phyloP scores from a whole-genome alignment of 2,888 invertebrate genomes.

The Fragum whitleyi region DNA sequence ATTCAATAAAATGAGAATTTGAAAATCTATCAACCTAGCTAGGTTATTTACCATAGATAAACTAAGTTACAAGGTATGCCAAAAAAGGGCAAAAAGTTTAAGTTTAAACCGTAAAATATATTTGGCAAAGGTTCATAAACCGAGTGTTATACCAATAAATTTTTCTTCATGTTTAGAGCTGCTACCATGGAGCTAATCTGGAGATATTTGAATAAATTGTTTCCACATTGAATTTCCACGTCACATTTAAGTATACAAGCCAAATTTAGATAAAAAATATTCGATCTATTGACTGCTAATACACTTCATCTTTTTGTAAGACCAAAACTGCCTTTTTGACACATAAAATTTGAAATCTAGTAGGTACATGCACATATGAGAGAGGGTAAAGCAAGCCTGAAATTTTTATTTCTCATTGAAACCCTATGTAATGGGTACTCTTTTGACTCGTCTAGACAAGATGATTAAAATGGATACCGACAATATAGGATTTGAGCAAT shows the following conservation, averaged over 20 bases:
- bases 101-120: constrained; percentile 14
- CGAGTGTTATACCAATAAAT: constrained; percentile 26
- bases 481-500: too few relatives aligned
- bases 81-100: constrained; percentile 1
- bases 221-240: constrained; percentile 28
- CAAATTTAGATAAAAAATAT: constrained; percentile 24
- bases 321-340: too few relatives aligned
- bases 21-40: too few relatives aligned
- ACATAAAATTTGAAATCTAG: too few relatives aligned
- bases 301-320: not conserved
- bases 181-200: constrained; percentile 57
- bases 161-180: constrained; percentile 13
- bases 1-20: too few relatives aligned
- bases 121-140: constrained; percentile 30
- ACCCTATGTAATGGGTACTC: too few relatives aligned
- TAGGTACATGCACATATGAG: too few relatives aligned
- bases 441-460: too few relatives aligned
- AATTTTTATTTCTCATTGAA: too few relatives aligned
- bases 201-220: constrained; percentile 36
- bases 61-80: not conserved
- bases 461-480: too few relatives aligned
- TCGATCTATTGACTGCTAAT: constrained; percentile 4
- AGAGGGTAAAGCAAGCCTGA: too few relatives aligned
- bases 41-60: too few relatives aligned
- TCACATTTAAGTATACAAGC: constrained; percentile 19